Conservation (phyloP, 2,113 vertebrate species). For the Seriola dumerili region DNA sequence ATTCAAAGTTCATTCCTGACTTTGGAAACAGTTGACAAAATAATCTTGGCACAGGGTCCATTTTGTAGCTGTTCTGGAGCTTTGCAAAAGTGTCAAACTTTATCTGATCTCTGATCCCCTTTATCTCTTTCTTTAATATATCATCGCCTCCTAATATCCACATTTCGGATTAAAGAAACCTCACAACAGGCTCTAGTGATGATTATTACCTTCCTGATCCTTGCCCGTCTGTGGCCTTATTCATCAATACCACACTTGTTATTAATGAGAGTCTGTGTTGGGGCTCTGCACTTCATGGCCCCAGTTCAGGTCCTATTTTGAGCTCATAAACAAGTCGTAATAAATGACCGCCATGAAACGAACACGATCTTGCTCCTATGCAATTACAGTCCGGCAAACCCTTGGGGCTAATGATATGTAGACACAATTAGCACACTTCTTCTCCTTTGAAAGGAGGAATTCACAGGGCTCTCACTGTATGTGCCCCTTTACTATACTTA, state of each 20-base stretch:
- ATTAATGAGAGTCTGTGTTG: conserved; percentile 19
- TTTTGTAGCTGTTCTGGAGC: neutral
- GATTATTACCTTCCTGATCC: conserved; percentile 21
- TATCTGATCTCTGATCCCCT: neutral
- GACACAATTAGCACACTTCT: conserved; percentile 36
- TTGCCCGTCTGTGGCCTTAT: conserved; percentile 9
- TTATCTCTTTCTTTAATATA: neutral
- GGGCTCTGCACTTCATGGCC: conserved; percentile 7
- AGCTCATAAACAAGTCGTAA: conserved; percentile 66
- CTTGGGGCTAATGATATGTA: conserved; percentile 30
- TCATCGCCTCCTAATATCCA: too few relatives aligned
- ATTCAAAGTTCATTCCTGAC: neutral
- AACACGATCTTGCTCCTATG: conserved; percentile 47
- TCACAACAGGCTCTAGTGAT: neutral
- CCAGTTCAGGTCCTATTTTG: conserved; percentile 45
- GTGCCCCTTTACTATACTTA: neutral
- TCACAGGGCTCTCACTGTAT: neutral
- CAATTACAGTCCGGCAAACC: conserved; percentile 48
- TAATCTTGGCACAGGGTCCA: neutral
- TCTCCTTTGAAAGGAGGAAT: conserved; percentile 4
- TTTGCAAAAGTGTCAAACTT: neutral
- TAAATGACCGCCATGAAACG: conserved; percentile 57
- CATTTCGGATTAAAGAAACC: neutral
- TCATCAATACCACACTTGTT: conserved; percentile 63
- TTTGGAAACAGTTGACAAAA: neutral